phyloP scores from a whole-genome alignment of 2,797 vertebrate genomes.

The Gallirallus australis region DNA sequence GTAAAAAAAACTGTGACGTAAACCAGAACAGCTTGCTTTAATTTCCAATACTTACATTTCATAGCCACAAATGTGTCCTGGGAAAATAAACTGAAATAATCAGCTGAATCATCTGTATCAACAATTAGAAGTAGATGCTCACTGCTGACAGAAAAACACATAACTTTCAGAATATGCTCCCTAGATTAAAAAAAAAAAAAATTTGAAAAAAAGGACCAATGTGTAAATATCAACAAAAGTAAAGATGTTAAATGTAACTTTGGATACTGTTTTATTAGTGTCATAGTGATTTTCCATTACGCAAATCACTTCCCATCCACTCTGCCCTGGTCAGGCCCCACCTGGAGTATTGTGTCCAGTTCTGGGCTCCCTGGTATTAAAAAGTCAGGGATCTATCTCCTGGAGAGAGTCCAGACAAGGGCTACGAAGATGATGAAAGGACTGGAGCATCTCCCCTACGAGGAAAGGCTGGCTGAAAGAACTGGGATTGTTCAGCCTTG shows the following conservation, averaged over 20 bases:
- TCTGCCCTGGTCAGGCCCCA: too few relatives aligned
- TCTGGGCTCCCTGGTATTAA: too few relatives aligned
- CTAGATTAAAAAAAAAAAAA: neutral
- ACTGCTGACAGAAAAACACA: neutral
- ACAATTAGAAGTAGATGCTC: neutral
- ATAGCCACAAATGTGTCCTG: neutral
- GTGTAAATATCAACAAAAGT: neutral
- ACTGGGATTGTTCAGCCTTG: too few relatives aligned
- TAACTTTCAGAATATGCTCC: neutral
- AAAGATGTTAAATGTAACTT: neutral
- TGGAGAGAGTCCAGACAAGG: too few relatives aligned
- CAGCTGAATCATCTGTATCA: neutral
- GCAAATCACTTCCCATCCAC: too few relatives aligned
- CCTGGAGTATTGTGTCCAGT: too few relatives aligned
- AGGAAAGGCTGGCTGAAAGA: too few relatives aligned
- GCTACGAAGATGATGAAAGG: too few relatives aligned
- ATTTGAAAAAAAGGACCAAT: neutral
- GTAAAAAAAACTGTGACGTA: neutral
- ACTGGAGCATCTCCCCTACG: too few relatives aligned
- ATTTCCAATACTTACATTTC: neutral
- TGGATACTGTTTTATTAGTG: neutral
- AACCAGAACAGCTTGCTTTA: neutral
- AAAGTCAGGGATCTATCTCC: too few relatives aligned
- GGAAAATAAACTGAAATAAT: neutral
- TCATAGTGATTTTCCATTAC: neutral